These are phyloP conservation scores for Simalia tracyae DNA, from an alignment of 2,797 vertebrate species.

Conservation along the genomic window DNA sequence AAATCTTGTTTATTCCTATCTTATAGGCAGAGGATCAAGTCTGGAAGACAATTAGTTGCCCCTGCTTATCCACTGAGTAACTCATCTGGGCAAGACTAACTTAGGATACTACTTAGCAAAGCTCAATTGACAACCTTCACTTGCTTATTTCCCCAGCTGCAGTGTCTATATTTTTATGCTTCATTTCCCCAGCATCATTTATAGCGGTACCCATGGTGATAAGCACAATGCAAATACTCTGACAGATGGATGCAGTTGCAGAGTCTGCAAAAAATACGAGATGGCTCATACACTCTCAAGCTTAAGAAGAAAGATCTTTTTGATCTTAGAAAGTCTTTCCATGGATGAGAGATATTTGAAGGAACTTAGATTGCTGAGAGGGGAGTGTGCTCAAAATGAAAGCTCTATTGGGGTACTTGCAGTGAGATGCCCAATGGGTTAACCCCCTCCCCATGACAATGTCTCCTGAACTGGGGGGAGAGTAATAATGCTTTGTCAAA, in stretches of 20 bases:
- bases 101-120: neutral
- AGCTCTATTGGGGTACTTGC: neutral
- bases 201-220: conserved; percentile 63
- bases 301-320: conserved; percentile 47
- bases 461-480: neutral
- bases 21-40: neutral
- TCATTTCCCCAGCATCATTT: conserved; percentile 54
- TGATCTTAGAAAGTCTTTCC: conserved; percentile 61
- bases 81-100: neutral
- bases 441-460: neutral
- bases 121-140: conserved; percentile 52
- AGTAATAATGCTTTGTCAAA: neutral
- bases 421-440: neutral
- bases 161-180: conserved; percentile 67
- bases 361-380: conserved; percentile 43
- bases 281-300: conserved; percentile 61
- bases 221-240: conserved; percentile 60
- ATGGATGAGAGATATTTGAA: conserved; percentile 55
- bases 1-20: neutral
- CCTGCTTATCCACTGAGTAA: neutral
- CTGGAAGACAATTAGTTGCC: no score
- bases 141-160: conserved; percentile 60
- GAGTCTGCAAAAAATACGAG: conserved; percentile 59
- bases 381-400: neutral
- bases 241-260: conserved; percentile 68